Percentiles rank a stretch among this genome's conserved stretches.
Conservation (phyloP, 2,888 invertebrate genomes). For the Carcina quercana region DNA sequence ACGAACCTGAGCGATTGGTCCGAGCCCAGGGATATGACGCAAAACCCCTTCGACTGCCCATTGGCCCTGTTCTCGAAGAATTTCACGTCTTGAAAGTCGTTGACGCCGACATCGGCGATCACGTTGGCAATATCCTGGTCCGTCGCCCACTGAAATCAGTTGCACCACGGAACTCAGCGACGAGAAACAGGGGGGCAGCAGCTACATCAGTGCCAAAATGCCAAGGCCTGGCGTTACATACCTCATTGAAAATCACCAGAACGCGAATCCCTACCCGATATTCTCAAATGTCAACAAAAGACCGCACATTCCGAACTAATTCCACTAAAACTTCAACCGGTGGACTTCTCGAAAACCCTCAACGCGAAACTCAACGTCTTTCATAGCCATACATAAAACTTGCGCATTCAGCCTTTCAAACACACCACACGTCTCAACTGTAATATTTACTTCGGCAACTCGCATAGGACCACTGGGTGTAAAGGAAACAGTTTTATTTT, state of each 20-base stretch:
- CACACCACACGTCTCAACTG: neutral
- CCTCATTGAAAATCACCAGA: conserved; percentile 14
- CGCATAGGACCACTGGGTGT: conserved; percentile 53
- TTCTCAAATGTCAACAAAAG: neutral
- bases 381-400: neutral
- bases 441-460: conserved; percentile 13
- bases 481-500: conserved; percentile 67
- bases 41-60: conserved; percentile 99
- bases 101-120: conserved; percentile 90
- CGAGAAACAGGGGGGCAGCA: too few species aligned
- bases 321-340: too few species aligned
- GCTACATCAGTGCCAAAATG: too few species aligned
- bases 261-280: too few species aligned
- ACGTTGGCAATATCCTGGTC: conserved; percentile 96
- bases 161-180: conserved; percentile 48
- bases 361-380: neutral
- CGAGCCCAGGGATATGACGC: conserved; percentile 94
- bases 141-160: conserved; percentile 92
- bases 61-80: conserved; percentile 99
- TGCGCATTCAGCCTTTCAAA: neutral
- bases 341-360: neutral
- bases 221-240: too few species aligned
- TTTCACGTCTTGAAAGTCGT: conserved; percentile 97
- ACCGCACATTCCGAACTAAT: too few species aligned
- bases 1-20: conserved; percentile 92